Evolutionary conservation across 1,140 invertebrate genomes (phyloP), one percentile per base, ranked within the genome.

Genomic region (Listronotus oregonensis): DNA sequence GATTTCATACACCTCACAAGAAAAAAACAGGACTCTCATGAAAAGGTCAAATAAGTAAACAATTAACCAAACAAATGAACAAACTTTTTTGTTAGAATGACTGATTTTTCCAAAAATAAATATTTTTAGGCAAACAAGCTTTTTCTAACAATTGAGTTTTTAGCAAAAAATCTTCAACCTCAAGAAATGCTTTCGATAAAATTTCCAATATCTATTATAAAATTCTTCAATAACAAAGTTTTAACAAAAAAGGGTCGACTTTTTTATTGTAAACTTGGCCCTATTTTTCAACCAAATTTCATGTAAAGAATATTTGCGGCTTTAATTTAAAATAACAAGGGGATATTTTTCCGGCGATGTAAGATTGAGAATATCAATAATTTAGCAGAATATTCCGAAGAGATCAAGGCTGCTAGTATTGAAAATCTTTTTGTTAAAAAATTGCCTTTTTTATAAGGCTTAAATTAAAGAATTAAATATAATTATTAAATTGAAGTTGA

Each of bases 271-370:
- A 42, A 55, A 34, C 34, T 43, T 39, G 40, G 39, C 54, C 51
- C 54, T 39, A 44, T 46, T 39, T 46, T 46, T 58, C 55, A 55
- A 5, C 21, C 55, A 11, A 40, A 14, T 40, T 58, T 46, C 44
- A 58, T 58, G 44, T 44, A 42, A 58, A 40, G 44, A 58, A 58
- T 58, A 42, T 58, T 42, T 6, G 55, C 55, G 55, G 46, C 55
- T 46, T 42, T 46, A 58, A 15, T 58, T 58, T 58, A 58, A 58
- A 58, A 58, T 58, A 58, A 58, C 55, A 58, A 58, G 55, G 55
- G 12, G 40, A 17, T 46, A 58, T 46, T 58, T 58, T 58, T 58
- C 55, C 15, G 27, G n/a, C 55, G 55, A 58, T 58, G 44, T 58
- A 27, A 46, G 18, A 27, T 44, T 32, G 55, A 42, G 42, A 58